These are phyloP conservation scores for Noctua pronuba DNA, from an alignment of 2,888 invertebrate species.

Conservation along the genomic window DNA sequence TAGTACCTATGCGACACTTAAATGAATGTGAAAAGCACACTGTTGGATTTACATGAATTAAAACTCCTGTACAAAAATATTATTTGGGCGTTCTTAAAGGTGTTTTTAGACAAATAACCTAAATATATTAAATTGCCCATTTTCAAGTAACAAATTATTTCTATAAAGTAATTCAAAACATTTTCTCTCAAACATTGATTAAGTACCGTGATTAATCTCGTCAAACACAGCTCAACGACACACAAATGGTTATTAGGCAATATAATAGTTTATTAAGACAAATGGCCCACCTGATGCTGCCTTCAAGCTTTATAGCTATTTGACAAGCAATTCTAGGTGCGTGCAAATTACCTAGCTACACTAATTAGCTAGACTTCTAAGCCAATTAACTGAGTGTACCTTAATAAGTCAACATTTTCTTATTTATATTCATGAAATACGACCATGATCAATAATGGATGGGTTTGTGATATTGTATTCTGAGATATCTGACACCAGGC, in stretches of 20 bases:
- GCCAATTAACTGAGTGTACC: not conserved
- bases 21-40: too few relatives aligned
- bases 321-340: constrained; percentile 22
- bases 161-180: not conserved
- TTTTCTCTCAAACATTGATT: not conserved
- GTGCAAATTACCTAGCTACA: constrained; percentile 4
- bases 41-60: too few relatives aligned
- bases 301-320: constrained; percentile 20
- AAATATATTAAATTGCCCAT: not conserved
- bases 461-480: not conserved
- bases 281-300: constrained; percentile 59
- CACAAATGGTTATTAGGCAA: constrained; percentile 24
- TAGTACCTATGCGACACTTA: too few relatives aligned
- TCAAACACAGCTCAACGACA: constrained; percentile 25
- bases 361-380: constrained; percentile 29
- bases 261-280: constrained; percentile 42
- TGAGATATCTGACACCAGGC: too few relatives aligned
- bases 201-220: constrained; percentile 10
- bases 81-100: too few relatives aligned
- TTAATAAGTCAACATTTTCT: not conserved
- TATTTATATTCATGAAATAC: not conserved
- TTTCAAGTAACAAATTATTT: not conserved
- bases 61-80: too few relatives aligned
- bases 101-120: too few relatives aligned
- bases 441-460: not conserved